Percentiles rank a stretch among this genome's conserved stretches.
phyloP scores from a whole-genome alignment of 2,888 invertebrate genomes.

The Melanotus villosus region DNA sequence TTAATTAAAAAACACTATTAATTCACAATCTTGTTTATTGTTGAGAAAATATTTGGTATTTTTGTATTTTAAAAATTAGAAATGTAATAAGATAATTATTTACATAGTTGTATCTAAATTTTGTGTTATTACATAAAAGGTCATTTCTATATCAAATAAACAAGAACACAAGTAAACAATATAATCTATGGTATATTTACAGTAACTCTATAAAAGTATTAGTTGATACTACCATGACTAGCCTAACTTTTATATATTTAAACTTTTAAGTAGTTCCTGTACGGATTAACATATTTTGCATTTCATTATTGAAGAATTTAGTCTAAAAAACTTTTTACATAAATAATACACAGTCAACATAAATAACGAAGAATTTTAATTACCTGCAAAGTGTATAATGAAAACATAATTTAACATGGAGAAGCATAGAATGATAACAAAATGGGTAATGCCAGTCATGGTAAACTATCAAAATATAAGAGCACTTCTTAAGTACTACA shows the following conservation, averaged over 20 bases:
- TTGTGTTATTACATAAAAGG: neutral
- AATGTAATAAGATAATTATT: no score
- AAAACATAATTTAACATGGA: no score
- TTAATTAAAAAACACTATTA: no score
- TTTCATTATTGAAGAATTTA: neutral
- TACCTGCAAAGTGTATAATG: no score
- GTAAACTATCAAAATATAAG: conserved; percentile 46
- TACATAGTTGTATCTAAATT: neutral
- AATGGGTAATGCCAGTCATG: no score
- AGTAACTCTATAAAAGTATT: conserved; percentile 26
- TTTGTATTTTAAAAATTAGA: no score
- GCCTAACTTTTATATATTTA: neutral
- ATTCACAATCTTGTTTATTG: no score
- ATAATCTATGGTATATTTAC: conserved; percentile 37
- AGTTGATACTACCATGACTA: conserved; percentile 38
- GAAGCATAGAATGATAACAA: no score
- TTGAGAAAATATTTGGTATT: no score
- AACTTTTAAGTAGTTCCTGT: neutral
- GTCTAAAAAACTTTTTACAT: no score
- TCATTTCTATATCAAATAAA: neutral
- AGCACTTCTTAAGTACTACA: conserved; percentile 55
- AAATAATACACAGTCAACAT: no score
- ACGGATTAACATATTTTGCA: neutral
- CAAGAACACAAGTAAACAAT: conserved; percentile 16
- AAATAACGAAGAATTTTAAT: no score